Conservation (phyloP, 2,113 vertebrate species). For the Lipophrys pholis region DNA sequence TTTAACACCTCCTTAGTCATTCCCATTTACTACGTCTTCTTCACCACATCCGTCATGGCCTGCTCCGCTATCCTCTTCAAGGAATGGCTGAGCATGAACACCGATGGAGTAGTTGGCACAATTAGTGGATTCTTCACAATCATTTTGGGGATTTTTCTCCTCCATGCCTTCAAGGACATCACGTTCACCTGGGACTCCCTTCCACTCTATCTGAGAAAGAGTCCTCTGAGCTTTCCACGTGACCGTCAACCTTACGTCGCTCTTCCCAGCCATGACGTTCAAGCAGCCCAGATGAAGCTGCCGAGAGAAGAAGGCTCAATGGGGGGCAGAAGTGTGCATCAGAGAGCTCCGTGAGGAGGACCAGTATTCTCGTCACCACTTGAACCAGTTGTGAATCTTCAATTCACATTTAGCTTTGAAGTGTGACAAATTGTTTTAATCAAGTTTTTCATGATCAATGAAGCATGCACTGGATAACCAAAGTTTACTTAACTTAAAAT, state of each 20-base stretch:
- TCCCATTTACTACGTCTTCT: slow-evolving; percentile 88
- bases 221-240: slow-evolving; percentile 44
- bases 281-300: slow-evolving; percentile 33
- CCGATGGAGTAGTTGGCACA: slow-evolving; percentile 78
- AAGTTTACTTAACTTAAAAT: slow-evolving; percentile 8
- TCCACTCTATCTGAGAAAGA: slow-evolving; percentile 80
- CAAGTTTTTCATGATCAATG: neutral
- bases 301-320: slow-evolving; percentile 49
- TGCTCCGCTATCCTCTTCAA: slow-evolving; percentile 90
- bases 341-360: slow-evolving; percentile 43
- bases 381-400: slow-evolving; percentile 27
- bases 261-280: slow-evolving; percentile 56
- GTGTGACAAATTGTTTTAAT: slow-evolving; percentile 14
- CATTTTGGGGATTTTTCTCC: slow-evolving; percentile 86
- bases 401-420: slow-evolving; percentile 20
- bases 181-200: slow-evolving; percentile 81
- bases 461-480: slow-evolving; percentile 3
- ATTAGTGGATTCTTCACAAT: slow-evolving; percentile 88
- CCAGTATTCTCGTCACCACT: slow-evolving; percentile 12
- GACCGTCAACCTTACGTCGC: slow-evolving; percentile 66
- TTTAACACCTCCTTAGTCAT: slow-evolving; percentile 87
- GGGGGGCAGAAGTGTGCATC: slow-evolving; percentile 32
- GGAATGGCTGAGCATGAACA: slow-evolving; percentile 86
- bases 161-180: slow-evolving; percentile 85
- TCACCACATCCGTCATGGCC: slow-evolving; percentile 86